phyloP scores from a whole-genome alignment of 2,113 vertebrate genomes.

The Scolopax mira region DNA sequence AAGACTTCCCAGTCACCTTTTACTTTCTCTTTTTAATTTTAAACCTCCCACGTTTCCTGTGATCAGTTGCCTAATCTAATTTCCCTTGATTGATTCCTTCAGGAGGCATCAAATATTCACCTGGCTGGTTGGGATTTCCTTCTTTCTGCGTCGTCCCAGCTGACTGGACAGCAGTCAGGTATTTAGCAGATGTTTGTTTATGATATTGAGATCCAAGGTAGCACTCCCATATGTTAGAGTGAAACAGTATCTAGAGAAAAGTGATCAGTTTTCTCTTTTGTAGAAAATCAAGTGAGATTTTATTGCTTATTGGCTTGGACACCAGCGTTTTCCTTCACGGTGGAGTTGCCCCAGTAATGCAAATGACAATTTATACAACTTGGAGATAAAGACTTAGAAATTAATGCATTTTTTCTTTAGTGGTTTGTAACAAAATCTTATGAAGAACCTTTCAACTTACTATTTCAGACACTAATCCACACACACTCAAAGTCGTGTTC shows the following conservation, averaged over 20 bases:
- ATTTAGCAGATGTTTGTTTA: not conserved
- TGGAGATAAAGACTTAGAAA: not conserved
- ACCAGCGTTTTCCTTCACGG: not conserved
- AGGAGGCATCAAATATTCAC: not conserved
- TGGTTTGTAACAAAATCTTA: not conserved
- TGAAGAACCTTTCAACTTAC: not conserved
- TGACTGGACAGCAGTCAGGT: not conserved
- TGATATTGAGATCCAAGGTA: not conserved
- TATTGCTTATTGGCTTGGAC: not conserved
- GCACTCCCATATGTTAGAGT: not conserved
- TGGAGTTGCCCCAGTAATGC: not conserved
- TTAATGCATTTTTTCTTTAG: not conserved
- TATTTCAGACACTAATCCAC: not conserved
- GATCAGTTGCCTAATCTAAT: not conserved
- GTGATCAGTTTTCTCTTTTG: not conserved
- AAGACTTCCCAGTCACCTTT: not conserved
- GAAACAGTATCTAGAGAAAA: not conserved
- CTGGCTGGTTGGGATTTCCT: not conserved
- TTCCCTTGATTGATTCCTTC: not conserved
- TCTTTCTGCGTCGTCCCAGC: too few species aligned
- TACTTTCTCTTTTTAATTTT: not conserved
- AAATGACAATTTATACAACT: not conserved
- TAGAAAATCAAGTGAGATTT: not conserved
- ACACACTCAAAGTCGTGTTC: not conserved
- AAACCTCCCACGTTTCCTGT: not conserved